phyloP scores from a whole-genome alignment of 2,797 vertebrate species.

The Mus caroli region DNA sequence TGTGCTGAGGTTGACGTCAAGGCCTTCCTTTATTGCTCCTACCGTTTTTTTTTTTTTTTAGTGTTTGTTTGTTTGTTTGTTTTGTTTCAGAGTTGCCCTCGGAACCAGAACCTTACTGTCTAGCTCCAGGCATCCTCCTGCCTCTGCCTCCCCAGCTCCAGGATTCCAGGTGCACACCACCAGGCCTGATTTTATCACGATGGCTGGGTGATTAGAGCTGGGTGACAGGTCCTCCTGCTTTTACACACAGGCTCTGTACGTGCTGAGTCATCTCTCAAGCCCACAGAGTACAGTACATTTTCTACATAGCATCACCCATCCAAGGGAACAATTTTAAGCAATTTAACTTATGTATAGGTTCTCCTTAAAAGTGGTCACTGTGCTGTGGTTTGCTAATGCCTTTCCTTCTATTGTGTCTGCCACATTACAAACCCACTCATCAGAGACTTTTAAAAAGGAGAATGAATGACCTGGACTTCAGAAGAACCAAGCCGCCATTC shows the following conservation, averaged over 20 bases:
- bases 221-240: not conserved
- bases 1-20: not conserved
- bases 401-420: not conserved
- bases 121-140: not conserved
- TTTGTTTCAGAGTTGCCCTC: not conserved
- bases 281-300: not conserved
- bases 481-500: not conserved
- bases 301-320: not conserved
- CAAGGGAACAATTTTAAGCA: constrained; percentile 16
- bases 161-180: not conserved
- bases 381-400: not conserved
- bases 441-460: constrained; percentile 37
- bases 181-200: not conserved
- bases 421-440: not conserved
- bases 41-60: not conserved
- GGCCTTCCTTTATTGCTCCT: not conserved
- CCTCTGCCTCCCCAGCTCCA: not conserved
- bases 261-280: not conserved
- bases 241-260: not conserved
- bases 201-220: not conserved
- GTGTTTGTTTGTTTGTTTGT: not conserved
- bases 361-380: not conserved
- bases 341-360: constrained; percentile 29
- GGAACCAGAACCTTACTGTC: not conserved
- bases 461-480: not conserved